Conservation (phyloP, 2,888 invertebrate genomes). For the Biston stratarius region DNA sequence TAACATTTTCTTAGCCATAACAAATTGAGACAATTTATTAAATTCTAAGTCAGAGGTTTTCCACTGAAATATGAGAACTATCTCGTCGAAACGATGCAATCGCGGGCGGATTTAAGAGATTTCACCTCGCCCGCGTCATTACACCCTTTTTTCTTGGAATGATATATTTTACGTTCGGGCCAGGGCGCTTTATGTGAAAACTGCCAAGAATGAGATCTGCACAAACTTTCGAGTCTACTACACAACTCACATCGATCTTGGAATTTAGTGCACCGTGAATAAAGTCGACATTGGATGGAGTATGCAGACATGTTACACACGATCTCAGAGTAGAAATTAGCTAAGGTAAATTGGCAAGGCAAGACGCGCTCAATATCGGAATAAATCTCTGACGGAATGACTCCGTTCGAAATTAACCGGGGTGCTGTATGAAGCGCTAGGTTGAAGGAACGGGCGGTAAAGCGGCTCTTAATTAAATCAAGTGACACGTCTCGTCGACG, state of each 20-base stretch:
- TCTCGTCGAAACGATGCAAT: conserved; percentile 81
- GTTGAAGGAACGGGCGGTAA: conserved; percentile 80
- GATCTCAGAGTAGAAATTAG: conserved; percentile 33
- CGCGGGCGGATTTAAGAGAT: conserved; percentile 78
- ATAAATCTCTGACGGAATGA: conserved; percentile 80
- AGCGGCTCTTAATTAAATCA: conserved; percentile 86
- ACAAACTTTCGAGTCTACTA: conserved; percentile 4
- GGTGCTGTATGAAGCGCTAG: conserved; percentile 73
- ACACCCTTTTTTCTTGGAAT: conserved; percentile 51
- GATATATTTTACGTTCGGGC: conserved; percentile 27
- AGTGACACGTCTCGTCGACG: conserved; percentile 83
- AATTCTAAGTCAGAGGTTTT: conserved; percentile 70
- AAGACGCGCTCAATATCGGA: conserved; percentile 73
- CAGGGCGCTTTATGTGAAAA: conserved; percentile 21
- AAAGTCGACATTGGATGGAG: conserved; percentile 26
- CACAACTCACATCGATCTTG: conserved; percentile 9
- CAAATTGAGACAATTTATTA: conserved; percentile 76
- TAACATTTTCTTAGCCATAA: conserved; percentile 49
- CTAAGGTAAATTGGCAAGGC: conserved; percentile 36
- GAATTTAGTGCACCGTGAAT: conserved; percentile 17
- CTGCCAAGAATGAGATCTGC: background rate
- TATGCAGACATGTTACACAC: conserved; percentile 15
- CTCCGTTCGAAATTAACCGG: conserved; percentile 79
- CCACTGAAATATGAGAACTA: conserved; percentile 80
- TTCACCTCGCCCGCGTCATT: conserved; percentile 60